Percentiles rank a stretch among this genome's conserved stretches.
phyloP scores from a whole-genome alignment of 2,888 invertebrate genomes.

The Cheilosia impressa region DNA sequence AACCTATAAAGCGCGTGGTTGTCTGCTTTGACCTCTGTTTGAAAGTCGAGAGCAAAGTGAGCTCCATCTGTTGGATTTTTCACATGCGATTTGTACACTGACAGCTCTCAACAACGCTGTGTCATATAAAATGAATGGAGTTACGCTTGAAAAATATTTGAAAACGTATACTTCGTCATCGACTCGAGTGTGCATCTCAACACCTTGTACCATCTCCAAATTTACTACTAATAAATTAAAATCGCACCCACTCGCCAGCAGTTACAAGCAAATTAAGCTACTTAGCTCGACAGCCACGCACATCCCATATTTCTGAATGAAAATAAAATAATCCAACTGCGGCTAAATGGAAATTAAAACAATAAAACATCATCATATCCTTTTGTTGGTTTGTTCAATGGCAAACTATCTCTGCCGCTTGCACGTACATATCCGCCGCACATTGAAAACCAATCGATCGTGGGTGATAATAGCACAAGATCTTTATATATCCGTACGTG shows the following conservation, averaged over 20 bases:
- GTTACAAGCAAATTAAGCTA: not conserved
- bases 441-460: slow-evolving; percentile 70
- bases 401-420: not conserved
- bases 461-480: slow-evolving; percentile 68
- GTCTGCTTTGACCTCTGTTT: too few relatives aligned
- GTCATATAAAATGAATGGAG: too few relatives aligned
- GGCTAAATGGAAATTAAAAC: slow-evolving; percentile 17
- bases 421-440: not conserved
- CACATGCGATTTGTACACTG: too few relatives aligned
- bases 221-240: slow-evolving; percentile 6
- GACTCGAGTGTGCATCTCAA: too few relatives aligned
- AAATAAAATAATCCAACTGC: slow-evolving; percentile 2
- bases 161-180: too few relatives aligned
- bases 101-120: too few relatives aligned
- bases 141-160: too few relatives aligned
- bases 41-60: too few relatives aligned
- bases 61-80: too few relatives aligned
- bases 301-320: slow-evolving; percentile 8
- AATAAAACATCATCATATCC: slow-evolving; percentile 35
- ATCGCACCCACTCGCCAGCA: slow-evolving; percentile 3
- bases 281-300: slow-evolving; percentile 22
- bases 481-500: not conserved
- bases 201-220: too few relatives aligned
- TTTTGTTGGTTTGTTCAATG: not conserved
- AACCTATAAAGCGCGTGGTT: too few relatives aligned